Base-by-base conservation (phyloP, 2,113 vertebrate species). In the Ciconia maguari region DNA sequence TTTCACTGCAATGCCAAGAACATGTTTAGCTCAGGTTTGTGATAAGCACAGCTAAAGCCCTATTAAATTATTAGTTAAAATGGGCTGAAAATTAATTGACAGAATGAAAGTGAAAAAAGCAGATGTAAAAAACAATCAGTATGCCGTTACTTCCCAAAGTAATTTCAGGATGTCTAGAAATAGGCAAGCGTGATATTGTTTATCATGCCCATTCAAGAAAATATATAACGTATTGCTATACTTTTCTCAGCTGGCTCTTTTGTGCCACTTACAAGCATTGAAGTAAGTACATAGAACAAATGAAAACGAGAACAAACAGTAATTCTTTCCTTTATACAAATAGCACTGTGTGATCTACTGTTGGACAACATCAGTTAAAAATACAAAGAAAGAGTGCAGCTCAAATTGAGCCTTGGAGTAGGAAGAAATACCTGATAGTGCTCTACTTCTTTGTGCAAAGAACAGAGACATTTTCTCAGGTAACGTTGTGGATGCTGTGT, bases 401-500 rank as follows among this genome's bases (percentile, higher is more conserved):
- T 90, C 42, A 42, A 4, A 34, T 7, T 49, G 64, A 90, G 55
- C 46, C 34, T 44, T n/a, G 34, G 49, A 41, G 16, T 55, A 38
- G 74, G 71, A 69, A 64, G 66, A 88, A 55, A 78, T 16, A 44
- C 11, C 42, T 57, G 30, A 16, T 21, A 6, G 19, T 10, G 32
- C 41, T 76, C 16, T 25, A 6, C 7, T 17, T 61, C 16, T 69
- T 38, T 7, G 38, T 24, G 24, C 13, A 12, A 38, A n/a, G 41
- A 42, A 21, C 16, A 32, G 71, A 38, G 41, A n/a, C 2, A 1
- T 60, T 61, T 60, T 46, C 57, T 32, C 51, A 41, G 77, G 32
- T 49, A 26, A 27, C 1, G 0, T 16, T 32, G 3, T 5, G 42
- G 74, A 7, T 25, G 66, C 32, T 4, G 11, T 3, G 8, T 18